Conservation (phyloP, 2,888 invertebrate genomes). For the Cerastis leucographa region DNA sequence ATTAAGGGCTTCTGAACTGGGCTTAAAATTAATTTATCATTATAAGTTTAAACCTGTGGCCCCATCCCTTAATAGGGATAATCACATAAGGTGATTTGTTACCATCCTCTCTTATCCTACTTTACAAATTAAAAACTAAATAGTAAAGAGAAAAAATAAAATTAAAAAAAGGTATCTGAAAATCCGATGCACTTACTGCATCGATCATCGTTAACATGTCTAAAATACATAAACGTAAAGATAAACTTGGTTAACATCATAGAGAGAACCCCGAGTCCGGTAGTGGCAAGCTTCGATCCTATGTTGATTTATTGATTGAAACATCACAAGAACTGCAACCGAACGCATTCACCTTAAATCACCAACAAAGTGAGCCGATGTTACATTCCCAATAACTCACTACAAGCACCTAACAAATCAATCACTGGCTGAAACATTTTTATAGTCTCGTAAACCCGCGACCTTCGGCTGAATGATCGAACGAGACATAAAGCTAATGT, state of each 20-base stretch:
- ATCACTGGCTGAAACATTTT: constrained; percentile 68
- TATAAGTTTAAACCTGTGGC: background rate
- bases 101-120: background rate
- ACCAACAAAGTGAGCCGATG: constrained; percentile 38
- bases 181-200: background rate
- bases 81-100: background rate
- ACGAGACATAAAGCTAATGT: constrained; percentile 77
- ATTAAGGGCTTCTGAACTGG: background rate
- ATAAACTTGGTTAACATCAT: constrained; percentile 9
- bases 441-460: constrained; percentile 71
- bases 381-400: constrained; percentile 58
- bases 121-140: background rate
- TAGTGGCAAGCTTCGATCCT: background rate
- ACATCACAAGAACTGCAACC: constrained; percentile 46
- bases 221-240: constrained; percentile 7
- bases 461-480: constrained; percentile 76
- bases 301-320: constrained; percentile 31
- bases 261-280: background rate
- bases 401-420: constrained; percentile 64
- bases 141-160: background rate
- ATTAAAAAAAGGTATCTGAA: background rate
- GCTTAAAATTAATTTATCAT: background rate
- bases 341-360: constrained; percentile 42
- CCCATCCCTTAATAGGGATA: background rate
- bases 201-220: background rate